Conservation (phyloP, 1,140 invertebrate species). For the Leptonema lineaticorne region DNA sequence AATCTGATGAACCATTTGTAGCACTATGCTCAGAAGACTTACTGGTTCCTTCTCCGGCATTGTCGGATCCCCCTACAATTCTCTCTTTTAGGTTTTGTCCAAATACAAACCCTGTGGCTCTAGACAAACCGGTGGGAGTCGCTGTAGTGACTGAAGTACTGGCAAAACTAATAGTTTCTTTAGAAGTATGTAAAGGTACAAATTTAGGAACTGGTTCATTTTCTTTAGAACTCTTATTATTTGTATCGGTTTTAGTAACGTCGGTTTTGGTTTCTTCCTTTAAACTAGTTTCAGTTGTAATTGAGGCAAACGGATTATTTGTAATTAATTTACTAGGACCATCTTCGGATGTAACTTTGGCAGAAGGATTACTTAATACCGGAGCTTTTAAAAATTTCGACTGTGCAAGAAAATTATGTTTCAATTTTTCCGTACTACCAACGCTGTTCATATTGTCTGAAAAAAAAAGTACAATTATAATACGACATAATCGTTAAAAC, state of each 20-base stretch:
- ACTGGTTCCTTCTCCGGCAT: conserved; percentile 49
- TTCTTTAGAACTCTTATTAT: conserved; percentile 38
- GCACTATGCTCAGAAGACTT: conserved; percentile 49
- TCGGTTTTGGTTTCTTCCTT: conserved; percentile 37
- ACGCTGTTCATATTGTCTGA: conserved; percentile 23
- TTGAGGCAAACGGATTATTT: conserved; percentile 19
- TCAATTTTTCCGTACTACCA: not conserved
- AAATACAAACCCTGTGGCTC: conserved; percentile 75
- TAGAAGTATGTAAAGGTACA: conserved; percentile 50
- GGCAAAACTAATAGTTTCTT: conserved; percentile 47
- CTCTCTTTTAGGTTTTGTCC: conserved; percentile 89
- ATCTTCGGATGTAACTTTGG: conserved; percentile 45
- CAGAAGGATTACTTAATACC: conserved; percentile 46
- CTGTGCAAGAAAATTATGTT: conserved; percentile 46
- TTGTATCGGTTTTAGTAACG: conserved; percentile 40
- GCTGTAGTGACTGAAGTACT: conserved; percentile 46
- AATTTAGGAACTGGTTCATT: conserved; percentile 51
- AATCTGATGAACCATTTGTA: conserved; percentile 60
- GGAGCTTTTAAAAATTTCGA: conserved; percentile 50
- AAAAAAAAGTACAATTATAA: conserved; percentile 22
- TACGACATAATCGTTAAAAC: too few relatives aligned
- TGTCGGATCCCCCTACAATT: conserved; percentile 57
- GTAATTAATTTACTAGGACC: conserved; percentile 29
- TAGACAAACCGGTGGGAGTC: conserved; percentile 45
- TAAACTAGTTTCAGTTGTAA: not conserved